Base-by-base conservation (phyloP, 2,113 vertebrate genomes). In the Carlito syrichta region DNA sequence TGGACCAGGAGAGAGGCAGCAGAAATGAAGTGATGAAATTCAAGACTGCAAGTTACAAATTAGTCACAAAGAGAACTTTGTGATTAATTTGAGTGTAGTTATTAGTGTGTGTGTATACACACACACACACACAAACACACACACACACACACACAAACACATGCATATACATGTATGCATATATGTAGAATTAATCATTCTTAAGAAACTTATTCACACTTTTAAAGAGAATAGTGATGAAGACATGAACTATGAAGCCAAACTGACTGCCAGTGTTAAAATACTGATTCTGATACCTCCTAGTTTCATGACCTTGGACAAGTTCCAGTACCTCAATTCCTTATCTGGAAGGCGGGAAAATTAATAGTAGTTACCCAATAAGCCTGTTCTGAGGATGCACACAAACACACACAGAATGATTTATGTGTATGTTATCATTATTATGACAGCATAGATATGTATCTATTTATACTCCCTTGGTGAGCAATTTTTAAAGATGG, bases 1-100 rank as follows among this genome's bases (percentile, higher is more conserved):
- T 45, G n/a, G 9, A n/a, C 11, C 13, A 13, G 6, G 4, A 5
- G 13, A 1, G 8, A 54, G 30, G 38, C 13, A 40, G 52, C 0
- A 69, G 50, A 45, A 81, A 76, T 32, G 45, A 62, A 79, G 58
- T 43, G 30, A 16, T 48, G n/a, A 27, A 73, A 40, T 43, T 54
- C 27, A 74, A 54, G 54, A 89, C 6, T 45, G 3, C 7, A 48
- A 89, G 23, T 3, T n/a, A n/a, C n/a, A n/a, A n/a, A n/a, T n/a
- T n/a, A 30, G 12, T 40, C 78, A 79, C 10, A 2, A 35, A 17
- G 8, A 62, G 12, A 62, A 58, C 7, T n/a, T 77, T 22, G 30
- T 54, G 48, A 32, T 87, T 62, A 50, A 40, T 38, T 74, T 23
- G 23, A 87, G 38, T n/a, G 10, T n/a, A 45, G 16, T 62, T 79